A percentile compares a stretch with the other conserved stretches of the same genome.
Conservation (phyloP, 2,113 vertebrate genomes). For the Psilopsiagon aurifrons region DNA sequence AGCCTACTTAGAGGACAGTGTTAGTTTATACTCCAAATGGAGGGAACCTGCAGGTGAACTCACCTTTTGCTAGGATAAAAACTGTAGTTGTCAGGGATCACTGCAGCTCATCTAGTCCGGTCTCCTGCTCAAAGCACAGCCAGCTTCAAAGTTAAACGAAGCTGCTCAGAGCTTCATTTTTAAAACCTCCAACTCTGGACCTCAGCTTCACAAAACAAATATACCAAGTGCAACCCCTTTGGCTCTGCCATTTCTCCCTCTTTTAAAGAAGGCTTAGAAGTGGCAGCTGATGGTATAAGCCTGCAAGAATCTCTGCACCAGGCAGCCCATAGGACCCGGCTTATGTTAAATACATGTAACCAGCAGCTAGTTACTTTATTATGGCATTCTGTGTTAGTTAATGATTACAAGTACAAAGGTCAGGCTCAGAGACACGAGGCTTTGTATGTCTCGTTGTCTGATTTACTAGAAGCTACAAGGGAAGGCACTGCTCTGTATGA, state of each 20-base stretch:
- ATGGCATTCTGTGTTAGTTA: conserved; percentile 28
- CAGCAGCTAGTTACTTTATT: not conserved
- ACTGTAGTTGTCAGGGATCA: not conserved
- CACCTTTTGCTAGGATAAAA: not conserved
- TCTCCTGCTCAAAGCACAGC: not conserved
- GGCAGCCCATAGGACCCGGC: not conserved
- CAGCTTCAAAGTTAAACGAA: not conserved
- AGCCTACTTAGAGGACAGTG: not conserved
- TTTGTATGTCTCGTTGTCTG: conserved; percentile 42
- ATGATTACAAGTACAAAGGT: conserved; percentile 48
- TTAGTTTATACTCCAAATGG: not conserved
- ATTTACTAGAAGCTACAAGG: conserved; percentile 41
- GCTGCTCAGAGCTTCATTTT: not conserved
- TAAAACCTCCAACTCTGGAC: not conserved
- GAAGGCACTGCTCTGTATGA: not conserved
- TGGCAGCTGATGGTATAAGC: not conserved
- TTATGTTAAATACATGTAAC: conserved; percentile 1
- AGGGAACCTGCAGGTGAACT: not conserved
- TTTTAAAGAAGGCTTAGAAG: not conserved
- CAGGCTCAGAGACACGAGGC: conserved; percentile 11
- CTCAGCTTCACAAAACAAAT: not conserved
- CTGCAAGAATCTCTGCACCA: not conserved
- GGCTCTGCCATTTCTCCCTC: not conserved
- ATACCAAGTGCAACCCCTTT: not conserved
- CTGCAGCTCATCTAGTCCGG: not conserved